Base-by-base conservation (phyloP, 2,113 vertebrate species). In the Engystomops pustulosus region DNA sequence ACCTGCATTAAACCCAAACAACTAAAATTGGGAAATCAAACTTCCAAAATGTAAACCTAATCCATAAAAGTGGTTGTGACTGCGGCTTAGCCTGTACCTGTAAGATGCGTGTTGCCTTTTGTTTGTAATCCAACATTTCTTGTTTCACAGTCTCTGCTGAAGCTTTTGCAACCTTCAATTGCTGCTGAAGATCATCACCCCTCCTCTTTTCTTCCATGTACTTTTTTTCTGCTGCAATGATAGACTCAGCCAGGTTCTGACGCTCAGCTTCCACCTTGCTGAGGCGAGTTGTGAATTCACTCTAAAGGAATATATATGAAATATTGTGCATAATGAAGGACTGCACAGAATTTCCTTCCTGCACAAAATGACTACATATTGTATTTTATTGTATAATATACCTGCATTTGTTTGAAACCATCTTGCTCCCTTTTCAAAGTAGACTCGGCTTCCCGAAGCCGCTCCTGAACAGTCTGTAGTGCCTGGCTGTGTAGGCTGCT, bases 31-130 rank as follows among this genome's bases (percentile, higher is more conserved):
- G n/a, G n/a, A n/a, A 41, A 4, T 41, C 4, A 4, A 41, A 41
- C 38, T 41, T n/a, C 38, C 38, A 41, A 41, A n/a, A 41, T 41
- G 38, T 3, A 49, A 49, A 18, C 15, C 3, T 18, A 18, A 18
- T 2, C 6, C 14, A 49, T 3, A 18, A 55, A n/a, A 23, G n/a
- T 23, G 20, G 23, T 0, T 45, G n/a, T 9, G 4, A n/a, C 49
- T 3, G 3, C 18, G 12, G 17, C 1, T n/a, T 15, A 20, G 32
- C 30, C 18, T 58, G 23, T 53, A 99, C 98, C 80, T 99, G 98
- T 20, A 99, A 95, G 80, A 99, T 99, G 27, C 98, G 95, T 1
- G 98, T 94, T 12, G 98, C 98, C 88, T 99, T 99, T 74, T 98
- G 95, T 86, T 99, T 99, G 87, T 99, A 99, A 88, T 99, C 98